Evolutionary conservation across 1,140 invertebrate genomes (phyloP), one percentile per base, ranked within the genome.

Genomic region (Trichonephila inaurata): DNA sequence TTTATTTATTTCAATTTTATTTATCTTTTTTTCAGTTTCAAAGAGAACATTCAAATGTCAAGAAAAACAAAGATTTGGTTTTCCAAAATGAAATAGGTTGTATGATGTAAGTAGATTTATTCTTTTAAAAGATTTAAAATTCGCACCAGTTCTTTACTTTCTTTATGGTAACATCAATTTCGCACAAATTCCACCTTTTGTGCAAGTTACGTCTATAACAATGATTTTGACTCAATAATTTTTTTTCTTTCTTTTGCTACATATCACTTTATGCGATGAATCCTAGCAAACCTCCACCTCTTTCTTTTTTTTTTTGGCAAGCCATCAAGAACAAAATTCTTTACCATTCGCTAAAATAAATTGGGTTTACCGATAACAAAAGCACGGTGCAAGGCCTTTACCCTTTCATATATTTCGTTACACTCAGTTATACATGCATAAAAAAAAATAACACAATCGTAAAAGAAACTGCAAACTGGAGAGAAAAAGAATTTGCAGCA

Each of bases 81-180:
- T 77, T 33, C 7, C 28, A 16, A 40, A 33, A 77, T 40, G 72
- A 85, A 61, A 85, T 85, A 5, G 4, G 83, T 51, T 85, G 83
- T 19, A 85, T 85, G 83, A 85, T 85, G 83, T 85, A n/a, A 85
- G 83, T 85, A 61, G 6, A 60, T 85, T 60, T 60, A 85, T 28
- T 58, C 19, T 85, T 85, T 85, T 51, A 40, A 40, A 40, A 4
- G 33, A 40, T 40, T 40, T 40, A 40, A 40, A 40, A 40, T 40
- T 40, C 33, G 33, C 4, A 1, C 33, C 33, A 40, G 2, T 40
- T 40, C 33, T 4, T 40, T 40, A 40, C 2, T 40, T 40, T 40
- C 33, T 40, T 40, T 40, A 40, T 3, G 33, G 33, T 40, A 40
- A 51, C 10, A 24, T 28, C n/a, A 69, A 24, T n/a, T 14, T 24